Evolutionary conservation across 1,140 invertebrate genomes (phyloP).

Genomic region (Leptopilina boulardi): DNA sequence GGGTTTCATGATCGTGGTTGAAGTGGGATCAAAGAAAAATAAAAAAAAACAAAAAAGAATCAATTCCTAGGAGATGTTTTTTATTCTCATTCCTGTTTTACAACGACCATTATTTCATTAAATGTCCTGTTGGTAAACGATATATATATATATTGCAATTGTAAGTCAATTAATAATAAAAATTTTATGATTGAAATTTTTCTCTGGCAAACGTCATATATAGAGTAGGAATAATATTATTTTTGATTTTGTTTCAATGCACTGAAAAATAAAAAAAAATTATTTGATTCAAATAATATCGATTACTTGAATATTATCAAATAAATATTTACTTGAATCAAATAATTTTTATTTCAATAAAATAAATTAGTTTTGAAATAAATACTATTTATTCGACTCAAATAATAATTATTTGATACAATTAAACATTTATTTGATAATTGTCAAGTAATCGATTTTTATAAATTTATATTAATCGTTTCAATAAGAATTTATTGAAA

Average conservation of each 20-base stretch:
- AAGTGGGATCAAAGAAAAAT: background rate
- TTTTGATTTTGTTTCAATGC: background rate
- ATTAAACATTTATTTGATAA: no score
- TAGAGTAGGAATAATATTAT: background rate
- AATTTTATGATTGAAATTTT: background rate
- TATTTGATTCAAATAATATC: no score
- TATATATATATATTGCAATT: conserved; percentile 10
- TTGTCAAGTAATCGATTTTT: no score
- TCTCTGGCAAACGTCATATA: background rate
- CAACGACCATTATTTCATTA: background rate
- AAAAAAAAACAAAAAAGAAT: background rate
- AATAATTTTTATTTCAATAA: no score
- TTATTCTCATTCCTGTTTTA: background rate
- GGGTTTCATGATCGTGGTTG: conserved; percentile 1
- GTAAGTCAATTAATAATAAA: background rate
- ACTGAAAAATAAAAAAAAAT: background rate
- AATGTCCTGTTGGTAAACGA: background rate
- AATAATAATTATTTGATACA: no score
- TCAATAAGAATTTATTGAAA: no score
- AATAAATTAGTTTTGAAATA: no score
- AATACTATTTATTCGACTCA: no score
- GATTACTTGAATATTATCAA: no score
- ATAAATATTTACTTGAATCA: no score
- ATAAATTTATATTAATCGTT: no score
- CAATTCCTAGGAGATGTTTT: background rate